Conservation (phyloP, 2,888 invertebrate species). For the Odiellus spinosus region DNA sequence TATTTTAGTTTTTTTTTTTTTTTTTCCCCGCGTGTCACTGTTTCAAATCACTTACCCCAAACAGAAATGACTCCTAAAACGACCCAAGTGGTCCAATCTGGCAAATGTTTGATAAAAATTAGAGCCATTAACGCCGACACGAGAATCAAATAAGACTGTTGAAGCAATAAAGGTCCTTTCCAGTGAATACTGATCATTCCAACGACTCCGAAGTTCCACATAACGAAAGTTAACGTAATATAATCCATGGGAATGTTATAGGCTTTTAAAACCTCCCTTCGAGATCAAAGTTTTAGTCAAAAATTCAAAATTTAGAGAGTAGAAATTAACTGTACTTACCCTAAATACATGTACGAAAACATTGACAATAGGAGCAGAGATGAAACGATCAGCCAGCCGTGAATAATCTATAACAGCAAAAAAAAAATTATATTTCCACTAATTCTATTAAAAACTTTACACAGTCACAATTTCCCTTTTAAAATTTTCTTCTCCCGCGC, state of each 20-base stretch:
- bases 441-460: not conserved
- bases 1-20: too few relatives aligned
- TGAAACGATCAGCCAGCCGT: constrained; percentile 92
- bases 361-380: constrained; percentile 87
- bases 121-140: constrained; percentile 96
- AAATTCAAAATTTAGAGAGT: too few relatives aligned
- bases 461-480: not conserved
- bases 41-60: constrained; percentile 53
- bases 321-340: too few relatives aligned
- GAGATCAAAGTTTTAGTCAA: constrained; percentile 24
- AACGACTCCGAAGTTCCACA: constrained; percentile 96
- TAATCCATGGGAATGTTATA: constrained; percentile 94
- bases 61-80: constrained; percentile 90
- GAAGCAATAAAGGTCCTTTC: constrained; percentile 86
- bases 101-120: constrained; percentile 95
- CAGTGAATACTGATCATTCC: constrained; percentile 99
- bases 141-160: constrained; percentile 91
- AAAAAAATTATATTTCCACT: constrained; percentile 2
- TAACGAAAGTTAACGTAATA: constrained; percentile 62
- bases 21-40: too few relatives aligned
- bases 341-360: constrained; percentile 85
- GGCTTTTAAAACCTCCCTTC: constrained; percentile 71
- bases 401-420: constrained; percentile 48
- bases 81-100: constrained; percentile 98
- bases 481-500: not conserved